Percentiles rank a stretch among this genome's conserved stretches.
phyloP scores from a whole-genome alignment of 2,888 invertebrate genomes.

The Andrena flavipes region DNA sequence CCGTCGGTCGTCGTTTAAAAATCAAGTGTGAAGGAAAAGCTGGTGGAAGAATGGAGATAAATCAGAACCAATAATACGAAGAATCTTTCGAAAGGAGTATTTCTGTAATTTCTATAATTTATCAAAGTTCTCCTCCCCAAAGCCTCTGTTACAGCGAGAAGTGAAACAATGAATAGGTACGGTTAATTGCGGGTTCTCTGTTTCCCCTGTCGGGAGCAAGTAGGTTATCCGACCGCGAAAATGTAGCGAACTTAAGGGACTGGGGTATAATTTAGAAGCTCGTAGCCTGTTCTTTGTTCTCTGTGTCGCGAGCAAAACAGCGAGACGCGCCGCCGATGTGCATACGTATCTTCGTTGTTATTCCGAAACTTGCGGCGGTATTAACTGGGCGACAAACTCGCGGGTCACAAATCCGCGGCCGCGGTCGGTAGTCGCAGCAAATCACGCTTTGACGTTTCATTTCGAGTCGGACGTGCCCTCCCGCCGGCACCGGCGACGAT shows the following conservation, averaged over 20 bases:
- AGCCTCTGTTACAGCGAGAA: conserved; percentile 11
- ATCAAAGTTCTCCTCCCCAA: background rate
- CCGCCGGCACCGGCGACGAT: conserved; percentile 21
- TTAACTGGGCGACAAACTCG: conserved; percentile 58
- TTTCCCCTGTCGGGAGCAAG: conserved; percentile 38
- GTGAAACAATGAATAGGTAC: conserved; percentile 40
- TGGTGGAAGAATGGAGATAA: background rate
- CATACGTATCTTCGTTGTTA: conserved; percentile 33
- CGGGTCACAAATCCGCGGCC: conserved; percentile 37
- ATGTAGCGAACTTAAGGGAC: conserved; percentile 48
- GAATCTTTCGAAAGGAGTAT: background rate
- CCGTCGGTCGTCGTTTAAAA: background rate
- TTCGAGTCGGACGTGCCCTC: conserved; percentile 47
- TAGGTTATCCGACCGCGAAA: conserved; percentile 55
- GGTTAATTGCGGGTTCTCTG: conserved; percentile 57
- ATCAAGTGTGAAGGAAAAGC: background rate
- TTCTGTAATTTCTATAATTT: conserved; percentile 1
- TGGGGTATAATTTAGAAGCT: conserved; percentile 54
- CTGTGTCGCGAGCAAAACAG: conserved; percentile 47
- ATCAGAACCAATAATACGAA: background rate
- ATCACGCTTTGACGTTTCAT: conserved; percentile 67
- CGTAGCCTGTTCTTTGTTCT: conserved; percentile 51
- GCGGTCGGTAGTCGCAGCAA: conserved; percentile 41
- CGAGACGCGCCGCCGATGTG: conserved; percentile 16
- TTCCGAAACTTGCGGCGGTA: conserved; percentile 43